Conservation (phyloP, 2,797 vertebrate genomes). For the Sebastes ruberrimus region DNA sequence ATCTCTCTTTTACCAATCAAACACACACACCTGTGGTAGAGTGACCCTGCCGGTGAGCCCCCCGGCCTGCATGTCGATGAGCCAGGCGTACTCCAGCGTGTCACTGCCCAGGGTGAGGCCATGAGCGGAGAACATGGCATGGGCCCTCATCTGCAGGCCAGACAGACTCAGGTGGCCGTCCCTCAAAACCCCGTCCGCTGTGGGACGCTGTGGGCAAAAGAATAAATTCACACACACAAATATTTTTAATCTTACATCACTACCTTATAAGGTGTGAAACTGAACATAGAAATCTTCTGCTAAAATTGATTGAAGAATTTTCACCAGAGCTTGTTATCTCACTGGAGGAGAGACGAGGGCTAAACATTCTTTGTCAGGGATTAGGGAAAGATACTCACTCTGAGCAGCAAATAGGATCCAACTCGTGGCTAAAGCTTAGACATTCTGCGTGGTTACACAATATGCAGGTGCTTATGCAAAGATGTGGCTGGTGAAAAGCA, state of each 20-base stretch:
- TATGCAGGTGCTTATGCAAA: constrained; percentile 29
- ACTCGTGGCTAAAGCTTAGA: constrained; percentile 15
- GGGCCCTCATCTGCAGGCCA: constrained; percentile 95
- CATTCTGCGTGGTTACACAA: constrained; percentile 26
- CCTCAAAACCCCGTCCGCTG: constrained; percentile 90
- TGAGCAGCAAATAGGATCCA: constrained; percentile 22
- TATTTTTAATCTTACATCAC: neutral
- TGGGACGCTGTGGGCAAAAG: constrained; percentile 84
- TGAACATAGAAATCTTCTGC: neutral
- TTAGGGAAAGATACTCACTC: constrained; percentile 40
- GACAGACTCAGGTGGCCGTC: constrained; percentile 96
- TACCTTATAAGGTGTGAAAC: neutral
- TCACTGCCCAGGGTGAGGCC: constrained; percentile 91
- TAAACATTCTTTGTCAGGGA: constrained; percentile 12
- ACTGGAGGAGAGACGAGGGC: neutral
- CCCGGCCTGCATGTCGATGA: constrained; percentile 96
- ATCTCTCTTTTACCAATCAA: neutral
- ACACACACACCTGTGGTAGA: constrained; percentile 88
- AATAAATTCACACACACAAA: neutral
- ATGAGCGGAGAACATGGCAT: constrained; percentile 97
- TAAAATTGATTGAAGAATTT: neutral
- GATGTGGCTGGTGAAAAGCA: neutral
- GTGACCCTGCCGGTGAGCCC: constrained; percentile 93
- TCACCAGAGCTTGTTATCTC: neutral
- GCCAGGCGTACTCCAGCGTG: constrained; percentile 96